Evolutionary conservation across 92 coral and sea anemone species (phyloP).

Genomic region (Parazoanthus atlanticus): DNA sequence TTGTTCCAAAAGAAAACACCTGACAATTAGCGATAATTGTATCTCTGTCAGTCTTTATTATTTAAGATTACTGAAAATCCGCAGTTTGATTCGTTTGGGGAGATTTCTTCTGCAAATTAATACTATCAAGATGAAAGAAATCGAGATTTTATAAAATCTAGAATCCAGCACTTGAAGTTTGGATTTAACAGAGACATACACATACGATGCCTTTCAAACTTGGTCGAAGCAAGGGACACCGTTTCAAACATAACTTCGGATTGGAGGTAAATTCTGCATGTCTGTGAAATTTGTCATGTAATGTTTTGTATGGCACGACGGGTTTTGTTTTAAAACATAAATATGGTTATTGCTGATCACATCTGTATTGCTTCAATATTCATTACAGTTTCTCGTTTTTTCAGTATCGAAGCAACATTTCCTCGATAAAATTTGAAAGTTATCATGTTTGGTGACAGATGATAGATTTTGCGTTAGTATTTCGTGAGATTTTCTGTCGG

Average conservation of each 20-base stretch:
- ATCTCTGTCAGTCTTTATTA: neutral
- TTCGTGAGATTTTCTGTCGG: neutral
- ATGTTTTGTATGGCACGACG: neutral
- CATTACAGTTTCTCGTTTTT: neutral
- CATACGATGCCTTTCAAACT: conserved; percentile 8
- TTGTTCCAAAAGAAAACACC: neutral
- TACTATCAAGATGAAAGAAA: neutral
- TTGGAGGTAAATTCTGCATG: conserved; percentile 6
- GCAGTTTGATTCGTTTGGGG: neutral
- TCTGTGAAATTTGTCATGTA: neutral
- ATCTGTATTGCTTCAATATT: too few relatives aligned
- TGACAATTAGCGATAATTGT: neutral
- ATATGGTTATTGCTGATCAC: too few relatives aligned
- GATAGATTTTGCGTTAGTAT: too few relatives aligned
- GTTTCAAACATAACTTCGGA: conserved; percentile 14
- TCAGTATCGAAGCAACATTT: neutral
- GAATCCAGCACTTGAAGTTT: neutral
- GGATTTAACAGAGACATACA: too few relatives aligned
- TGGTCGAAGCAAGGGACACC: conserved; percentile 11
- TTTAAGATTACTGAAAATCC: neutral
- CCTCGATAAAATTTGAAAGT: neutral
- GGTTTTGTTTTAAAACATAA: neutral
- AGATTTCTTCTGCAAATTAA: neutral
- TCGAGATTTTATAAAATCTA: neutral
- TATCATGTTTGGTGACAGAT: neutral